These are phyloP conservation scores for Halictus quadricinctus DNA, from an alignment of 2,888 invertebrate species.

Conservation along the genomic window DNA sequence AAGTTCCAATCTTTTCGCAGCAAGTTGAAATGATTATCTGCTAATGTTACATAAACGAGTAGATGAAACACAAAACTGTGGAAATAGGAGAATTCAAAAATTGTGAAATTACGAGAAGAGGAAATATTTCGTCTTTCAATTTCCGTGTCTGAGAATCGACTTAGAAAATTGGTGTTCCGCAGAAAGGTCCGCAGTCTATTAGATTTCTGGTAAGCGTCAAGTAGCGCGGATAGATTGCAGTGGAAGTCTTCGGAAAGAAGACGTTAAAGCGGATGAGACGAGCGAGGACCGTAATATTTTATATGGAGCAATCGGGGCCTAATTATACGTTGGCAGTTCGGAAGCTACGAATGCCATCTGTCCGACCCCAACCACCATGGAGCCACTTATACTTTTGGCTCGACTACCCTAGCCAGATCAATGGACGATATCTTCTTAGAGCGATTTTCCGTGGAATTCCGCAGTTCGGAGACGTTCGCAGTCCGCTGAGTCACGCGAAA, in stretches of 20 bases:
- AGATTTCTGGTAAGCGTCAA: background rate
- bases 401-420: constrained; percentile 26
- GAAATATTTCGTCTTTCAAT: background rate
- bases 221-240: background rate
- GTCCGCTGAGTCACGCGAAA: constrained; percentile 1
- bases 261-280: background rate
- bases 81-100: background rate
- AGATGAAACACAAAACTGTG: background rate
- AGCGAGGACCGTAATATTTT: background rate
- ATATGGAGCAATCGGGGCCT: background rate
- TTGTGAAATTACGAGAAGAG: background rate
- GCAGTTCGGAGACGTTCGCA: background rate
- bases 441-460: constrained; percentile 17
- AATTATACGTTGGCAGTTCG: background rate
- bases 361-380: constrained; percentile 3
- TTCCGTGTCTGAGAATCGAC: background rate
- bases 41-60: too few species aligned
- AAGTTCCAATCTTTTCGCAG: too few species aligned
- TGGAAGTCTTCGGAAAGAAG: background rate
- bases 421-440: constrained; percentile 33
- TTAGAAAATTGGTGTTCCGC: background rate
- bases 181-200: background rate
- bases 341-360: constrained; percentile 6
- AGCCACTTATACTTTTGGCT: constrained; percentile 23
- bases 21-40: too few species aligned